phyloP scores from a whole-genome alignment of 2,888 invertebrate species.

The Yponomeuta cagnagella region DNA sequence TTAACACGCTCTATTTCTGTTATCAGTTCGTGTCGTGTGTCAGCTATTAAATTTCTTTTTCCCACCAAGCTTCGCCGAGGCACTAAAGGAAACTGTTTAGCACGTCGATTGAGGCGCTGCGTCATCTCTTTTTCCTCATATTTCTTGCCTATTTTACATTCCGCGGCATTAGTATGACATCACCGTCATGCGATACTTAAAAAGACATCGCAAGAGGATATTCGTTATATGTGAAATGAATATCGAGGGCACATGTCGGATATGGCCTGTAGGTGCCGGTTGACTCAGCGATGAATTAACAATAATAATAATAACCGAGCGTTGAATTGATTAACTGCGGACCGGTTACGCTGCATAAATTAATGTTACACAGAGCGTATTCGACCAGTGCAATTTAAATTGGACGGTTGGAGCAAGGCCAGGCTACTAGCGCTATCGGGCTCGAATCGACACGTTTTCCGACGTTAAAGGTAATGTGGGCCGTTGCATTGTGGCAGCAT shows the following conservation, averaged over 20 bases:
- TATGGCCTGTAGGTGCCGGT: conserved; percentile 17
- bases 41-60: no score
- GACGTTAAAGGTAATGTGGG: conserved; percentile 53
- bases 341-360: conserved; percentile 43
- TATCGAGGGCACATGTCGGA: conserved; percentile 33
- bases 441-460: conserved; percentile 58
- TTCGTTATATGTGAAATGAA: conserved; percentile 8
- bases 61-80: no score
- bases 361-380: conserved; percentile 43
- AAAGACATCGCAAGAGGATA: conserved; percentile 4
- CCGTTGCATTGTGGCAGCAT: conserved; percentile 49
- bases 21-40: no score
- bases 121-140: conserved; percentile 48
- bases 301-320: conserved; percentile 46
- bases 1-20: no score
- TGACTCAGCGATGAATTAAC: conserved; percentile 20
- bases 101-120: conserved; percentile 29
- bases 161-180: conserved; percentile 9
- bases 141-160: conserved; percentile 13
- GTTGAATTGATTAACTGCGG: conserved; percentile 50
- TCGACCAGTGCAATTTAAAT: conserved; percentile 62
- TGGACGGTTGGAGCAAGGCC: conserved; percentile 62
- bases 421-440: conserved; percentile 45
- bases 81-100: no score
- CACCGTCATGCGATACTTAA: conserved; percentile 5